Evolutionary conservation across 2,888 invertebrate genomes (phyloP).

Genomic region (Sesia apiformis): DNA sequence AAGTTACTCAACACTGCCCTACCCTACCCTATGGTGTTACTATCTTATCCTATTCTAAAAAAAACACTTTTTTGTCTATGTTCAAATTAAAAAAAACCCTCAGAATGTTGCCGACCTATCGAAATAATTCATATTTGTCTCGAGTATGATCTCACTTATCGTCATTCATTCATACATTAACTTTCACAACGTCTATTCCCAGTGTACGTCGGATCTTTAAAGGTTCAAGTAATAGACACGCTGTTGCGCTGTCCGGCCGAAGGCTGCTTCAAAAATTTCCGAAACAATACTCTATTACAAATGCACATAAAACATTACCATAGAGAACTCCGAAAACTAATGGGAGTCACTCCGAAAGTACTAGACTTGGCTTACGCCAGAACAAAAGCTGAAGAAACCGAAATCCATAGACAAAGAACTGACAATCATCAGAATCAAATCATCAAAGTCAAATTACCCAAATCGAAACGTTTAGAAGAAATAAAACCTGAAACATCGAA

Average conservation of each 20-base stretch:
- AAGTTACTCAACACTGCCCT: too few species aligned
- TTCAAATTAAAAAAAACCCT: too few species aligned
- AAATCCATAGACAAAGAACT: constrained; percentile 16
- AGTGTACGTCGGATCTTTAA: constrained; percentile 74
- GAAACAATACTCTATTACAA: constrained; percentile 91
- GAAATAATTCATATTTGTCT: too few species aligned
- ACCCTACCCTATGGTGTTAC: too few species aligned
- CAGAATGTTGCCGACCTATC: too few species aligned
- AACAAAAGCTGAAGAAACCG: constrained; percentile 47
- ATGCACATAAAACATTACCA: constrained; percentile 98
- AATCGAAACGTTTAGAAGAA: constrained; percentile 37
- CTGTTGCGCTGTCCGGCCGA: constrained; percentile 83
- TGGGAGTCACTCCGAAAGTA: constrained; percentile 89
- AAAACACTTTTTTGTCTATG: too few species aligned
- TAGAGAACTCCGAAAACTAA: constrained; percentile 80
- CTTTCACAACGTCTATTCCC: constrained; percentile 14
- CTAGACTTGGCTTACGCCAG: constrained; percentile 89
- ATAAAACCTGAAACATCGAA: constrained; percentile 16
- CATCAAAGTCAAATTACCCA: constrained; percentile 49
- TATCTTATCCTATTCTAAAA: too few species aligned
- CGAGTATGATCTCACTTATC: too few species aligned
- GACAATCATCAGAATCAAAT: constrained; percentile 22
- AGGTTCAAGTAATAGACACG: constrained; percentile 81
- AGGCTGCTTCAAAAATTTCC: constrained; percentile 90
- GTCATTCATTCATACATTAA: too few species aligned